Evolutionary conservation across 2,113 vertebrate species (phyloP), one percentile per base, ranked within the genome.

Genomic region (Apodemus speciosus): DNA sequence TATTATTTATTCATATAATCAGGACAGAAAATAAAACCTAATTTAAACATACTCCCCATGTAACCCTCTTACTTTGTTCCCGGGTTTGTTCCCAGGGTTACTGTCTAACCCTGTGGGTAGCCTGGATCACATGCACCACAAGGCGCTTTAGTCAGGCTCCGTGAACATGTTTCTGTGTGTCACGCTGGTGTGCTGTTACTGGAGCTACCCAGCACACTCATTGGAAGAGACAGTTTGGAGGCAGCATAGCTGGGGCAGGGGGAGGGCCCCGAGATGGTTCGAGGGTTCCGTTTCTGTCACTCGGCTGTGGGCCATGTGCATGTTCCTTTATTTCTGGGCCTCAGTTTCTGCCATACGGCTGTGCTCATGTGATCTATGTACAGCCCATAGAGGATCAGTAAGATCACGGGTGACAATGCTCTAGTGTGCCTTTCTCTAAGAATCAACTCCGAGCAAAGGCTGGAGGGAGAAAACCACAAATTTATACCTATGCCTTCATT

Each of bases 111-210:
- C 43, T 43, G 27, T 7, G 7, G 35, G 30, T 9, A 27, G 30
- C 27, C 6, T 72, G 49, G 46, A 40, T n/a, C 4, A 30, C 6
- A 43, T 43, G 15, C 49, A 38, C 14, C 68, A 76, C 13, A 11
- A 30, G 43, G 75, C 38, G 2, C 72, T 51, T 32, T 49, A 27
- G 8, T 49, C 15, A 32, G 73, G 27, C 3, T 51, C 46, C 30
- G 14, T 16, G 68, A 76, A 5, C 51, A 16, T 6, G 15, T 81
- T 9, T 51, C 23, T 25, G 51, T 0, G 10, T 38, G 27, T 18
- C 62, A 15, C 15, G 9, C 10, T 6, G 51, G 30, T 0, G 0
- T 43, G 16, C 46, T 5, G 1, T 53, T 9, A 9, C 51, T 68
- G 10, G 2, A 27, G 9, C n/a, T 20, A 60, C 58, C 58, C 58